phyloP scores from a whole-genome alignment of 1,140 invertebrate species.

The Drosophila tani region DNA sequence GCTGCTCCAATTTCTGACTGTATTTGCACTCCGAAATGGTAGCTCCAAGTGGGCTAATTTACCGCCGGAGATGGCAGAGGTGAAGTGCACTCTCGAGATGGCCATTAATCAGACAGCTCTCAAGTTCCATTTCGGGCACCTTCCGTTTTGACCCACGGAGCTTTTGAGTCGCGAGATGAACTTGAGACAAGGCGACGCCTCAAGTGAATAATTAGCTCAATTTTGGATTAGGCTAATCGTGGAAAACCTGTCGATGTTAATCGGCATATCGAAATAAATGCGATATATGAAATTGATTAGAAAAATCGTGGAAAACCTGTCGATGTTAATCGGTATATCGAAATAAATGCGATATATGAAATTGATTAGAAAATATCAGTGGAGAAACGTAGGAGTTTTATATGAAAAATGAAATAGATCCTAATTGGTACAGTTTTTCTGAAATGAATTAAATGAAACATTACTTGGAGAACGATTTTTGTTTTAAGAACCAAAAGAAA shows the following conservation, averaged over 20 bases:
- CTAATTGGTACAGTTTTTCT: too few relatives aligned
- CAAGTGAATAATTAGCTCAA: conserved; percentile 63
- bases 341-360: background rate
- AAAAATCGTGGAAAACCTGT: background rate
- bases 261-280: background rate
- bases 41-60: conserved; percentile 65
- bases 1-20: conserved; percentile 69
- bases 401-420: too few relatives aligned
- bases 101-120: conserved; percentile 67
- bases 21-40: conserved; percentile 58
- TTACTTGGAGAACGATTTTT: too few relatives aligned
- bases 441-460: too few relatives aligned
- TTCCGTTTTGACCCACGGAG: conserved; percentile 57
- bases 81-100: conserved; percentile 57
- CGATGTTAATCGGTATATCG: background rate
- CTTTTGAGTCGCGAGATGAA: conserved; percentile 33
- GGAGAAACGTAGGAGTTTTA: background rate
- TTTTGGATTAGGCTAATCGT: conserved; percentile 18
- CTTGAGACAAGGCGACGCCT: conserved; percentile 51
- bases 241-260: background rate
- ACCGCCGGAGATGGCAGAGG: conserved; percentile 48
- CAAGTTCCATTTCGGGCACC: conserved; percentile 48
- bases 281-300: background rate
- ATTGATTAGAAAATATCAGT: background rate
- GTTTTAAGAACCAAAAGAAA: too few relatives aligned